A percentile compares a stretch with the other conserved stretches of the same genome.
Evolutionary conservation across 2,888 invertebrate species (phyloP).

Genomic region (Heliconius aoede): DNA sequence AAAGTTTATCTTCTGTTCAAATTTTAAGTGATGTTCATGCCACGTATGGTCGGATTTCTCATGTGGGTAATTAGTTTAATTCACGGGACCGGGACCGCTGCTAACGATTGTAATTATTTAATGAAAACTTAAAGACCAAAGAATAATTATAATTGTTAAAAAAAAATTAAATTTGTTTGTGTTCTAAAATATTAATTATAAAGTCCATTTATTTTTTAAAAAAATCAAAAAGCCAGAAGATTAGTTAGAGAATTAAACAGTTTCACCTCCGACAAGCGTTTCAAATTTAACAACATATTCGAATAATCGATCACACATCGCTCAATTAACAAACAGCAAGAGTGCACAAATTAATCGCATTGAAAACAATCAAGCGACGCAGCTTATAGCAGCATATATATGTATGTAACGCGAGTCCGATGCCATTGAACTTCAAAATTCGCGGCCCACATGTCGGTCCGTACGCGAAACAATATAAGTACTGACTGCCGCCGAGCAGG

Average conservation of each 20-base stretch:
- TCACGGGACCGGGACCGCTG: neutral
- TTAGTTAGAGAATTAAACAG: too few species aligned
- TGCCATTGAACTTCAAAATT: constrained; percentile 76
- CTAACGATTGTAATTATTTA: constrained; percentile 4
- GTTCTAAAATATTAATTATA: too few species aligned
- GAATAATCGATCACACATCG: constrained; percentile 42
- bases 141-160: neutral
- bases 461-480: constrained; percentile 56
- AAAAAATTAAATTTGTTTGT: too few species aligned
- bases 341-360: constrained; percentile 67
- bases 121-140: neutral
- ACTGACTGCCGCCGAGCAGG: constrained; percentile 54
- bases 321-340: constrained; percentile 67
- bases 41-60: constrained; percentile 2
- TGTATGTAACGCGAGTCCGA: constrained; percentile 61
- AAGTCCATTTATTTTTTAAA: too few species aligned
- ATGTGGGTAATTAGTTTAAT: constrained; percentile 2
- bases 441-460: constrained; percentile 42
- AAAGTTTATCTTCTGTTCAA: constrained; percentile 26
- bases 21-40: constrained; percentile 3
- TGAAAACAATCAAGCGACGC: constrained; percentile 67
- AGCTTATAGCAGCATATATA: too few species aligned
- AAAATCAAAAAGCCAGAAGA: too few species aligned
- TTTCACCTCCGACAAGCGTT: too few species aligned
- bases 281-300: constrained; percentile 14